Evolutionary conservation across 1,140 invertebrate species (phyloP).

Genomic region (Pemphigus obesinymphae): DNA sequence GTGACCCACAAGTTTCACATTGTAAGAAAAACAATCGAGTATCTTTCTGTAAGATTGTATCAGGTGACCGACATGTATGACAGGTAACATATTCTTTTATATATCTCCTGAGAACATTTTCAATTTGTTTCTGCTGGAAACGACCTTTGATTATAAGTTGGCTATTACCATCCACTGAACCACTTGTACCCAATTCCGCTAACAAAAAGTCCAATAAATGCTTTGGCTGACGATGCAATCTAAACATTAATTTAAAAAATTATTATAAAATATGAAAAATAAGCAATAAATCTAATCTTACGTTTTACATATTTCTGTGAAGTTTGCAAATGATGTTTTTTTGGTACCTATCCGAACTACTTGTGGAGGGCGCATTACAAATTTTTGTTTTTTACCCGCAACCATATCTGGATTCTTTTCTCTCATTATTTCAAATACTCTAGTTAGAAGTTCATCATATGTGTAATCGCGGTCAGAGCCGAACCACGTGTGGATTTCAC

Average conservation of each 20-base stretch:
- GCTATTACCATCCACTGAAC: constrained; percentile 88
- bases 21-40: constrained; percentile 98
- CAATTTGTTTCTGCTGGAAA: constrained; percentile 99
- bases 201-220: constrained; percentile 96
- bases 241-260: constrained; percentile 44
- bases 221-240: constrained; percentile 95
- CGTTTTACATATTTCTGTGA: constrained; percentile 85
- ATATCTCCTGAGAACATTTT: constrained; percentile 95
- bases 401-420: constrained; percentile 99
- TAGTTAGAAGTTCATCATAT: constrained; percentile 92
- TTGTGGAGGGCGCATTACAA: constrained; percentile 98
- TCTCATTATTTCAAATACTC: constrained; percentile 97
- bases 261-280: neutral
- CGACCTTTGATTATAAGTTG: constrained; percentile 98
- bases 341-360: constrained; percentile 97
- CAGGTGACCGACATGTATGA: constrained; percentile 97
- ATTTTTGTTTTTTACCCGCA: constrained; percentile 96
- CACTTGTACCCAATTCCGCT: constrained; percentile 97
- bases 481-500: constrained; percentile 66
- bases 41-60: constrained; percentile 98
- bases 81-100: constrained; percentile 99
- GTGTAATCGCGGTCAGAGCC: constrained; percentile 88
- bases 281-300: constrained; percentile 51
- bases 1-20: constrained; percentile 96
- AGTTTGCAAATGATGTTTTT: constrained; percentile 99